A percentile compares a stretch with the other conserved stretches of the same genome.
These are phyloP conservation scores for Andrena chrysosceles DNA, from an alignment of 2,888 invertebrate species.

Conservation along the genomic window DNA sequence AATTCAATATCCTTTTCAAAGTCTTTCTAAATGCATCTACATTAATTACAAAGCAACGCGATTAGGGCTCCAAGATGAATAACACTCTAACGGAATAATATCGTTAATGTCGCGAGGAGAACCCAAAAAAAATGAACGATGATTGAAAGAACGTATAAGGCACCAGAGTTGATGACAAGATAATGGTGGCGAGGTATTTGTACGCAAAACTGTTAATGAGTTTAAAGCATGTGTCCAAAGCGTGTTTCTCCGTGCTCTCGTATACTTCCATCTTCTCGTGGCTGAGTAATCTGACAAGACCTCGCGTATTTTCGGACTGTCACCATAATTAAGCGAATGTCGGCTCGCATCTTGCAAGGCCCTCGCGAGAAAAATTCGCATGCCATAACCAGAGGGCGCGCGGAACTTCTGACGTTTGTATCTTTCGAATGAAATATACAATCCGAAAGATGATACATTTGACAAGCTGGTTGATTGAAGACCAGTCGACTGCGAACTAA, in stretches of 20 bases:
- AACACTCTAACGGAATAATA: conserved; percentile 10
- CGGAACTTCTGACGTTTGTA: no score
- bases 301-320: conserved; percentile 43
- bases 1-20: not conserved
- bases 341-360: not conserved
- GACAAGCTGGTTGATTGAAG: no score
- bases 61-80: conserved; percentile 22
- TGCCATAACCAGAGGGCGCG: no score
- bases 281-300: conserved; percentile 37
- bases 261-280: conserved; percentile 22
- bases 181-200: conserved; percentile 44
- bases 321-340: conserved; percentile 37
- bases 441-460: no score
- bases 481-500: no score
- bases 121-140: conserved; percentile 30
- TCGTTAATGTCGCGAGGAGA: conserved; percentile 8
- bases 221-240: conserved; percentile 44
- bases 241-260: conserved; percentile 32
- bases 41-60: conserved; percentile 1
- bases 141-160: conserved; percentile 39
- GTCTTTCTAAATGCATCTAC: not conserved
- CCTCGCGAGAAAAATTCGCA: not conserved
- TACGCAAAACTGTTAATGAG: conserved; percentile 59
- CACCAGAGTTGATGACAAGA: conserved; percentile 51
- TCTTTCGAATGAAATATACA: no score